Evolutionary conservation across 2,888 invertebrate genomes (phyloP).

Genomic region (Chloroclysta siterata): DNA sequence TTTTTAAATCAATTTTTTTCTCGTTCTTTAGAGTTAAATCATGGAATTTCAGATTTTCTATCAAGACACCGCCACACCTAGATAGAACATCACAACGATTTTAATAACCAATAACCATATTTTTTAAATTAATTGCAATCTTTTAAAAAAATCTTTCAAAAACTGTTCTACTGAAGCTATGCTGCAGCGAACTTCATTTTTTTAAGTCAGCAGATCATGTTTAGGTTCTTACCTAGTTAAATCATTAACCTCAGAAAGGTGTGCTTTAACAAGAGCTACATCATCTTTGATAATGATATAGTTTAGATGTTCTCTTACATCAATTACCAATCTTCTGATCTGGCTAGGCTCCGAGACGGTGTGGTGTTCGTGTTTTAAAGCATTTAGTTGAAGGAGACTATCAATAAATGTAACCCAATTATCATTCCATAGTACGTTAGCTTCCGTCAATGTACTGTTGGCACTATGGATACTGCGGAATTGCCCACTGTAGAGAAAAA

Average conservation of each 20-base stretch:
- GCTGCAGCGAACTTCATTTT: no score
- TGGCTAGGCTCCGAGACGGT: constrained; percentile 86
- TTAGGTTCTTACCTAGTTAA: constrained; percentile 49
- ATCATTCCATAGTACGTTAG: constrained; percentile 85
- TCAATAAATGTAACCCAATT: constrained; percentile 94
- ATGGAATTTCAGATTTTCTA: constrained; percentile 45
- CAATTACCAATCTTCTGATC: constrained; percentile 46
- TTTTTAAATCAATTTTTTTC: constrained; percentile 35
- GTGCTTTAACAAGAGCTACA: constrained; percentile 35
- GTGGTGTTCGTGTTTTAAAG: constrained; percentile 84
- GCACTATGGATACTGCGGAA: constrained; percentile 50
- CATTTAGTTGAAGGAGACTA: constrained; percentile 90
- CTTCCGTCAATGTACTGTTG: constrained; percentile 50
- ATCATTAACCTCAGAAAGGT: constrained; percentile 33
- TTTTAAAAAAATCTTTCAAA: no score
- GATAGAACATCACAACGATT: no score
- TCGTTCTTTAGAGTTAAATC: constrained; percentile 35
- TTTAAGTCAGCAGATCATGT: no score
- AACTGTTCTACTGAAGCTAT: no score
- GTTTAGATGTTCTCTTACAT: constrained; percentile 41
- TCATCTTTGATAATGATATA: constrained; percentile 10
- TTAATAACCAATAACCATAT: no score
- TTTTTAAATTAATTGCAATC: no score
- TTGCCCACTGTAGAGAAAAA: constrained; percentile 47
- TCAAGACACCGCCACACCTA: constrained; percentile 53